phyloP scores from a whole-genome alignment of 2,888 invertebrate species.

The Scaptomyza caliginosa region DNA sequence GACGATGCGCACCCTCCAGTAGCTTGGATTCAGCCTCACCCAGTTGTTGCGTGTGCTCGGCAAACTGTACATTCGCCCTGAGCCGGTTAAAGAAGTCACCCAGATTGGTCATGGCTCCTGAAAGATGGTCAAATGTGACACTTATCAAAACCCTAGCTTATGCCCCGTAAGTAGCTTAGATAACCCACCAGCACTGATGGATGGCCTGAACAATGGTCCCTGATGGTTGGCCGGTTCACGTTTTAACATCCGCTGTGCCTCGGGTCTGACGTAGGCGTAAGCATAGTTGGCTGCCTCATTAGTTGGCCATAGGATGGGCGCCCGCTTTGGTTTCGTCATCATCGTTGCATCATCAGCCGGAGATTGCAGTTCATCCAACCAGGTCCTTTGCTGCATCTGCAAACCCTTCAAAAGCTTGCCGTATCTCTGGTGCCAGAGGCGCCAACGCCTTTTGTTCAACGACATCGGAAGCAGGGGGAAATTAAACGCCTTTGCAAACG shows the following conservation, averaged over 20 bases:
- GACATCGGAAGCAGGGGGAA: conserved; percentile 50
- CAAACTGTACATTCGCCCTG: conserved; percentile 79
- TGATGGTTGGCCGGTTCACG: conserved; percentile 50
- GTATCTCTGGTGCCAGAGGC: conserved; percentile 27
- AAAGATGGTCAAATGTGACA: conserved; percentile 40
- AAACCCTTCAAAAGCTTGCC: conserved; percentile 34
- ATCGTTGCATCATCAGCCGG: conserved; percentile 43
- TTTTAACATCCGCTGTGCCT: conserved; percentile 47
- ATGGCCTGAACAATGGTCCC: conserved; percentile 66
- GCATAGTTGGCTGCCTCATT: not conserved
- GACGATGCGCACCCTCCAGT: conserved; percentile 80
- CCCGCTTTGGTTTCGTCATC: conserved; percentile 34
- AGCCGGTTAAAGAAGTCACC: conserved; percentile 82
- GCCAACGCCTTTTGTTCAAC: conserved; percentile 23
- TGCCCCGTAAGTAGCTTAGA: no score
- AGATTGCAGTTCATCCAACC: conserved; percentile 57
- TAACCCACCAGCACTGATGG: conserved; percentile 83
- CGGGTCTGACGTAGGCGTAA: conserved; percentile 15
- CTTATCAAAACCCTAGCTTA: conserved; percentile 22
- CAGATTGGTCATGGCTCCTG: conserved; percentile 82
- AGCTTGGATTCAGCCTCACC: conserved; percentile 71
- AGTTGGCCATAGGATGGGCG: conserved; percentile 28
- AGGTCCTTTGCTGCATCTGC: conserved; percentile 49
- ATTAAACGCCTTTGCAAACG: conserved; percentile 33
- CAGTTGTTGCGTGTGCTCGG: conserved; percentile 76